Percentiles rank a stretch among this genome's conserved stretches.
Conservation (phyloP, 2,113 vertebrate species). For the Grallaria varia region DNA sequence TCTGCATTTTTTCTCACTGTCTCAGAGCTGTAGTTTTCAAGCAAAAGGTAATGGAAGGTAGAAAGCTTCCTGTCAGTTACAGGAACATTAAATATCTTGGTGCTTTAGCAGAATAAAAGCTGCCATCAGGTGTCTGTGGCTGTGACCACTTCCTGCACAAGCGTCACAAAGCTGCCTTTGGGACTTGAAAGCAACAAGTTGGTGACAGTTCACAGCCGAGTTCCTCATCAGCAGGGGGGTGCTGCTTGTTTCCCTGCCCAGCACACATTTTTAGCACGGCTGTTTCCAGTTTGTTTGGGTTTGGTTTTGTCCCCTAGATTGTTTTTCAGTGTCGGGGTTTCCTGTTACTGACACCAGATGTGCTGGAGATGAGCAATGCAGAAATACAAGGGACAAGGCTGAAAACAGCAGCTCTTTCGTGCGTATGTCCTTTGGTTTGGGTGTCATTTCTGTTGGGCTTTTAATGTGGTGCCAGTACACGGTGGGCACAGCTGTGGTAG, state of each 20-base stretch:
- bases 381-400: background rate
- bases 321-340: background rate
- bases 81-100: background rate
- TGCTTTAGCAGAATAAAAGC: background rate
- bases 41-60: background rate
- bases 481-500: background rate
- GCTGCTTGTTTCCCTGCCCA: background rate
- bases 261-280: background rate
- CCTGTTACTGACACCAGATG: conserved; percentile 5
- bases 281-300: background rate
- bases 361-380: background rate
- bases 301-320: background rate
- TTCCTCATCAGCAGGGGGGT: background rate
- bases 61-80: background rate
- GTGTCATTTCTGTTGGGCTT: rapidly evolving
- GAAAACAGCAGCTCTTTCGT: background rate
- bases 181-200: background rate
- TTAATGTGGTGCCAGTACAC: background rate
- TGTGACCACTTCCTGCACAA: background rate
- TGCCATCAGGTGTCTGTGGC: background rate
- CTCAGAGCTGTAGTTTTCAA: background rate
- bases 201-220: background rate
- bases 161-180: background rate
- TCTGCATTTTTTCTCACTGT: background rate
- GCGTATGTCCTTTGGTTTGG: rapidly evolving